A percentile compares a stretch with the other conserved stretches of the same genome.
Evolutionary conservation across 2,797 vertebrate genomes (phyloP).

Genomic region (Iguana delicatissima): DNA sequence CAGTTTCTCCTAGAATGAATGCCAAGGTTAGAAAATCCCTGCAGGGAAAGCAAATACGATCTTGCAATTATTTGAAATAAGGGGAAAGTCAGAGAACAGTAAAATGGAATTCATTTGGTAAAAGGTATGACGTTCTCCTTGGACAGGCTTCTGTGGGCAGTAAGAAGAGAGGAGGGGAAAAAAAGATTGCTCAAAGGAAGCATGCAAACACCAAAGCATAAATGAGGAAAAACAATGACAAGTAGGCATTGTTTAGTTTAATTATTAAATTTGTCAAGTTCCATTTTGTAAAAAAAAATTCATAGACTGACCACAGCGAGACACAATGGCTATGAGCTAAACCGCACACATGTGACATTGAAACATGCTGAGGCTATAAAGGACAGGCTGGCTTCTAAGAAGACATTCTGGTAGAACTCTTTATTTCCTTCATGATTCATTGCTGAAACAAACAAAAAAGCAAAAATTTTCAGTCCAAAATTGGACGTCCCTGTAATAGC

Average conservation of each 20-base stretch:
- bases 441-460: not conserved
- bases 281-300: conserved; percentile 18
- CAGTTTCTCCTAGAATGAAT: conserved; percentile 47
- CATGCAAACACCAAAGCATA: conserved; percentile 42
- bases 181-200: conserved; percentile 4
- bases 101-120: conserved; percentile 61
- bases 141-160: not conserved
- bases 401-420: not conserved
- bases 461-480: not conserved
- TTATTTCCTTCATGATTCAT: not conserved
- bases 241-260: conserved; percentile 43
- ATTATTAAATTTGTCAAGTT: conserved; percentile 37
- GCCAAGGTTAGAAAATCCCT: conserved; percentile 66
- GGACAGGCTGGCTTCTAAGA: not conserved
- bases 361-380: conserved; percentile 5
- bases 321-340: not conserved
- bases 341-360: not conserved
- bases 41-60: conserved; percentile 72
- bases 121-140: conserved; percentile 59
- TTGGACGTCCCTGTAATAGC: not conserved
- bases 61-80: conserved; percentile 70
- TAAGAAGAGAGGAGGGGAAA: conserved; percentile 29
- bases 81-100: conserved; percentile 60
- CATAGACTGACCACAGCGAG: conserved; percentile 10
- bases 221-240: conserved; percentile 23